These are phyloP conservation scores for Piaya cayana DNA, from an alignment of 2,113 vertebrate species.

Conservation along the genomic window DNA sequence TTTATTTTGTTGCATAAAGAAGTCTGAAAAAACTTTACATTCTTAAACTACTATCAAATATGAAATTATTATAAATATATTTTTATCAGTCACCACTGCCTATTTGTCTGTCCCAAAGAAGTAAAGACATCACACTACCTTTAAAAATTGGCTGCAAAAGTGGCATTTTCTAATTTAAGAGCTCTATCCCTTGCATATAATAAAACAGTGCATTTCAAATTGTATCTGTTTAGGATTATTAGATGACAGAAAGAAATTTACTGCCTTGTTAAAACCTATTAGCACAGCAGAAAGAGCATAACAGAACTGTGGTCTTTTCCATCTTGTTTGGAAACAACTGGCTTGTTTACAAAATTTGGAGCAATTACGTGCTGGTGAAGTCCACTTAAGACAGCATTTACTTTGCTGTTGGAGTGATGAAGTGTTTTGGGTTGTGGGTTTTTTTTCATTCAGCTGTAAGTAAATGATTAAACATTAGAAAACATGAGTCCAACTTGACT, in stretches of 20 bases:
- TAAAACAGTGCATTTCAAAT: neutral
- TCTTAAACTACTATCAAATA: neutral
- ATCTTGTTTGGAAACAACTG: neutral
- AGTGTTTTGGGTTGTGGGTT: neutral
- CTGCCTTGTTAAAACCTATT: neutral
- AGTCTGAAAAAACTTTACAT: neutral
- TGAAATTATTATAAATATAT: neutral
- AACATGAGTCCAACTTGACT: neutral
- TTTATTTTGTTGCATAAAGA: neutral
- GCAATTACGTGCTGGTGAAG: neutral
- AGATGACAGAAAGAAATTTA: constrained; percentile 10
- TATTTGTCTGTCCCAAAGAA: neutral
- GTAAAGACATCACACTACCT: neutral
- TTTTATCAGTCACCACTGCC: neutral
- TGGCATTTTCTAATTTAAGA: neutral
- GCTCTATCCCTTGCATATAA: neutral
- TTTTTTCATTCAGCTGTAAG: neutral
- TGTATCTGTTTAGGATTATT: neutral
- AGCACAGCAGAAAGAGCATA: neutral
- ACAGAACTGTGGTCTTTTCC: neutral
- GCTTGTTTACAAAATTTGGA: constrained; percentile 28
- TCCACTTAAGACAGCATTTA: constrained; percentile 17
- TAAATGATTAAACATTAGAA: neutral
- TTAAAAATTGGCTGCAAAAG: neutral
- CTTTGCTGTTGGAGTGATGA: neutral